Evolutionary conservation across 35 echinoderm and acorn worm species (phyloP).

Genomic region (Acanthaster planci): DNA sequence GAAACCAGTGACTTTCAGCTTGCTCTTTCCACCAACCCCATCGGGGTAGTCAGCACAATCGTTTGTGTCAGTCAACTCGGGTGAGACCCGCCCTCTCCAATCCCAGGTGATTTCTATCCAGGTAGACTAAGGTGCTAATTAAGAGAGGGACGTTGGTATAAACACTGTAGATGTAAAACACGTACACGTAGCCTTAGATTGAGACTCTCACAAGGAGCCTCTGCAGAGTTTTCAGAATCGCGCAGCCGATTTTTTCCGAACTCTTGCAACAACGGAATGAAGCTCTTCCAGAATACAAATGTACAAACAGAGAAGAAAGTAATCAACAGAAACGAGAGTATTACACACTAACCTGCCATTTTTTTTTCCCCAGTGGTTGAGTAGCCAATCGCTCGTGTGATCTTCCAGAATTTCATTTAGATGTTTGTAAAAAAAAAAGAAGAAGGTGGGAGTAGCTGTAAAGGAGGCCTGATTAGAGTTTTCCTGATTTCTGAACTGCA

Average conservation of each 20-base stretch:
- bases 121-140: conserved; percentile 12
- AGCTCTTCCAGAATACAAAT: conserved; percentile 12
- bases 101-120: not conserved
- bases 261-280: conserved; percentile 15
- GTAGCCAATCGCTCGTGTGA: not conserved
- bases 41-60: too few species aligned
- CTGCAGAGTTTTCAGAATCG: conserved; percentile 19
- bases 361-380: conserved; percentile 12
- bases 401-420: conserved; percentile 9
- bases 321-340: not conserved
- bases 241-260: not conserved
- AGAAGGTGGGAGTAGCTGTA: too few species aligned
- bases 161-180: not conserved
- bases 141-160: not conserved
- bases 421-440: too few species aligned
- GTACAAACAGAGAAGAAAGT: conserved; percentile 5
- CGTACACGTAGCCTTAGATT: not conserved
- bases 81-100: too few species aligned
- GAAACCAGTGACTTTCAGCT: too few species aligned
- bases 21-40: too few species aligned
- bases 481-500: too few species aligned
- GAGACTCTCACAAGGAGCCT: not conserved
- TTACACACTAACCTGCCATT: not conserved
- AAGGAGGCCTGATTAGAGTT: too few species aligned
- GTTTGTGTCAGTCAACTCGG: too few species aligned